phyloP scores from a whole-genome alignment of 2,888 invertebrate species.

The Sisyra terminalis region DNA sequence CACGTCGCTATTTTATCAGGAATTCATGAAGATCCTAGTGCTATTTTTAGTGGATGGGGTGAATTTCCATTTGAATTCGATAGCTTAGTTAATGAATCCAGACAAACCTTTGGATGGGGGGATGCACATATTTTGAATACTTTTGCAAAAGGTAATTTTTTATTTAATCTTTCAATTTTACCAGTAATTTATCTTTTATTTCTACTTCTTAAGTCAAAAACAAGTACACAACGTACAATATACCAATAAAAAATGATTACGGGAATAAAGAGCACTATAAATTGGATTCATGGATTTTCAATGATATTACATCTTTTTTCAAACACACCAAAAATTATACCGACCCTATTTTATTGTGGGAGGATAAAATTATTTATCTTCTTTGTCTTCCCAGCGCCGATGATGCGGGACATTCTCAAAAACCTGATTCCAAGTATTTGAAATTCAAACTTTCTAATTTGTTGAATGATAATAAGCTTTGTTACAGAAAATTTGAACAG shows the following conservation, averaged over 20 bases:
- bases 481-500: constrained; percentile 53
- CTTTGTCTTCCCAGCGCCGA: too few species aligned
- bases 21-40: constrained; percentile 96
- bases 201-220: too few species aligned
- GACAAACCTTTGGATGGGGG: constrained; percentile 82
- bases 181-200: too few species aligned
- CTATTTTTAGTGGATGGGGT: constrained; percentile 91
- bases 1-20: constrained; percentile 94
- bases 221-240: constrained; percentile 24
- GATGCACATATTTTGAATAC: constrained; percentile 88
- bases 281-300: constrained; percentile 87
- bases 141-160: constrained; percentile 54
- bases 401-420: too few species aligned
- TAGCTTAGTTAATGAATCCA: constrained; percentile 82
- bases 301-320: constrained; percentile 32
- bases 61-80: constrained; percentile 95
- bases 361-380: too few species aligned
- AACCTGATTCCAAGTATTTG: too few species aligned
- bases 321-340: too few species aligned
- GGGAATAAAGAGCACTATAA: constrained; percentile 61
- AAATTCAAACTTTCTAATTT: too few species aligned
- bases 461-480: too few species aligned
- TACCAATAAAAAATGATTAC: constrained; percentile 37
- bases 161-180: not conserved
- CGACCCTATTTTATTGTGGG: too few species aligned